These are phyloP conservation scores for Epirrhoe alternata DNA, from an alignment of 2,888 invertebrate genomes.

Conservation along the genomic window DNA sequence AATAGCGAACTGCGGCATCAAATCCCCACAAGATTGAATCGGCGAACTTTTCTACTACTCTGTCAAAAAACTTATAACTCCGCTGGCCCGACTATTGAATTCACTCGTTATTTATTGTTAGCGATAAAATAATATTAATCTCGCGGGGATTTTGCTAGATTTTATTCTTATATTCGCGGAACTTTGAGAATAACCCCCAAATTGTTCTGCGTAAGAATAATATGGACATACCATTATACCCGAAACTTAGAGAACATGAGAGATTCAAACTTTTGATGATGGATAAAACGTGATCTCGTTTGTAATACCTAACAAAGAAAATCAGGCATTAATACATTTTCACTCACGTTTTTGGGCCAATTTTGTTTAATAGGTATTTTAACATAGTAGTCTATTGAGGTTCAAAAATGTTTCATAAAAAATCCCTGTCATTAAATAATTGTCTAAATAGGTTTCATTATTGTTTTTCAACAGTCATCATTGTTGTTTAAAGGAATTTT, in stretches of 20 bases:
- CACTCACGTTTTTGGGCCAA: conserved; percentile 42
- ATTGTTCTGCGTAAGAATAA: conserved; percentile 56
- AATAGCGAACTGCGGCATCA: conserved; percentile 62
- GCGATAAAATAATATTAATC: conserved; percentile 86
- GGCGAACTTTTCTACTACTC: conserved; percentile 74
- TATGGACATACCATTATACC: conserved; percentile 60
- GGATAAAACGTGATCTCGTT: conserved; percentile 54
- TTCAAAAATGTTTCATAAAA: background rate
- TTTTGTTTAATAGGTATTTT: conserved; percentile 36
- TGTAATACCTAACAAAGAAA: conserved; percentile 46
- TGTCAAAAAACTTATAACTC: conserved; percentile 82
- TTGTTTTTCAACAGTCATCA: too few relatives aligned
- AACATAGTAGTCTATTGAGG: conserved; percentile 18
- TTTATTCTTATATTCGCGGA: conserved; percentile 78
- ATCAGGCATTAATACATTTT: conserved; percentile 48
- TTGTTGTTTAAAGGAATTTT: too few relatives aligned
- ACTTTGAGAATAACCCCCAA: conserved; percentile 75
- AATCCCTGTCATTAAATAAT: background rate
- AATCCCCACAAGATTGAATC: conserved; percentile 81
- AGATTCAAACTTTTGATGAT: conserved; percentile 40
- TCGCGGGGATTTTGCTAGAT: conserved; percentile 79
- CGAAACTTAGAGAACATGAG: conserved; percentile 49
- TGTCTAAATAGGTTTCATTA: too few relatives aligned
- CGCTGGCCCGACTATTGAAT: conserved; percentile 78
- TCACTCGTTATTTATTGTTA: conserved; percentile 82